phyloP scores from a whole-genome alignment of 2,888 invertebrate species.

The Epinotia nisella region DNA sequence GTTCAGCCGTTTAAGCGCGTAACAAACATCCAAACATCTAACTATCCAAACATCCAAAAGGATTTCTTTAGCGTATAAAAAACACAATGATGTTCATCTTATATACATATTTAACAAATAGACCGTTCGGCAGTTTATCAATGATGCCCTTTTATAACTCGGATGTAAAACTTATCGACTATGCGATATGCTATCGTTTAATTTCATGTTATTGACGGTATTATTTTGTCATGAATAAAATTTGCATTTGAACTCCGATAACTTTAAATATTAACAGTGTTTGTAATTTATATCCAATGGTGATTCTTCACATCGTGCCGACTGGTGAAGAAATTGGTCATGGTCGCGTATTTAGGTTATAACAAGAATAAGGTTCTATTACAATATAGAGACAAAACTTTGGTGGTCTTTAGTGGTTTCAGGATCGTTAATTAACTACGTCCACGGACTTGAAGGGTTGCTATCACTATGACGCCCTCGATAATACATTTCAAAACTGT shows the following conservation, averaged over 20 bases:
- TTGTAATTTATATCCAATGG: neutral
- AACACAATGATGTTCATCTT: neutral
- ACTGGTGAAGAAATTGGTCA: neutral
- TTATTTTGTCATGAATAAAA: slow-evolving; percentile 12
- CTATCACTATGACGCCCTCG: too few relatives aligned
- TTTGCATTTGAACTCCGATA: slow-evolving; percentile 26
- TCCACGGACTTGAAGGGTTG: too few relatives aligned
- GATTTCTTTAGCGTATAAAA: neutral
- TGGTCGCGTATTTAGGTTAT: neutral
- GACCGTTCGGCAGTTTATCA: slow-evolving; percentile 16
- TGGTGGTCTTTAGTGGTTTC: too few relatives aligned
- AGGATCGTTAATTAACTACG: too few relatives aligned
- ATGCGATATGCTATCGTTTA: slow-evolving; percentile 22
- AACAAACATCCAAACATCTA: too few relatives aligned
- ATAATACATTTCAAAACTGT: too few relatives aligned
- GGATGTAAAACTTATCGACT: slow-evolving; percentile 19
- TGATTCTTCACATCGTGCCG: neutral
- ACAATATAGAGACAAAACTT: too few relatives aligned
- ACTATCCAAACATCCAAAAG: too few relatives aligned
- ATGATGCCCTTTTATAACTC: slow-evolving; percentile 11
- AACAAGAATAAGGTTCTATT: neutral
- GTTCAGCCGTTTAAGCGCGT: too few relatives aligned
- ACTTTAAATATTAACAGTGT: neutral
- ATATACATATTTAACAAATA: neutral
- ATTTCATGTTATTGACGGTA: slow-evolving; percentile 15